Percentiles rank a stretch among this genome's conserved stretches.
phyloP scores from a whole-genome alignment of 2,888 invertebrate genomes.

The Chloroclysta siterata region DNA sequence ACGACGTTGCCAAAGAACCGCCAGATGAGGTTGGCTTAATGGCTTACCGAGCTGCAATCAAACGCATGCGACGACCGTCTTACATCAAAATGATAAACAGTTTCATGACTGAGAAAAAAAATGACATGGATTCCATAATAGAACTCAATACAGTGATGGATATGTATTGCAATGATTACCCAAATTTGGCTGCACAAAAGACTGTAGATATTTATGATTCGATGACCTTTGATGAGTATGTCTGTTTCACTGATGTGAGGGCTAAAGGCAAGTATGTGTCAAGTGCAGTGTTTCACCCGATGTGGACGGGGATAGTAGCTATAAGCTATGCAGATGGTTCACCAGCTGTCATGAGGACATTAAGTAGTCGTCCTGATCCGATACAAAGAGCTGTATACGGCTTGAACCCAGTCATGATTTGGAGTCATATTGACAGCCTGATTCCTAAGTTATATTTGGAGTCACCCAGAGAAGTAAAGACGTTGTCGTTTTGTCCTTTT shows the following conservation, averaged over 20 bases:
- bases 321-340: constrained; percentile 87
- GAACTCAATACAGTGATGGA: constrained; percentile 83
- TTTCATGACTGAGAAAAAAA: constrained; percentile 57
- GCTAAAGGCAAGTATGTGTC: constrained; percentile 88
- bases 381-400: constrained; percentile 85
- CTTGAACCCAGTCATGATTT: constrained; percentile 88
- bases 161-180: constrained; percentile 87
- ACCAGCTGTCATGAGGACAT: constrained; percentile 73
- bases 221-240: constrained; percentile 79
- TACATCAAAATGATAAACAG: constrained; percentile 66
- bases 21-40: constrained; percentile 65
- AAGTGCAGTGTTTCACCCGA: constrained; percentile 88
- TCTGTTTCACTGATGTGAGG: constrained; percentile 88
- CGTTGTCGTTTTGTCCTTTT: constrained; percentile 88
- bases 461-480: constrained; percentile 87
- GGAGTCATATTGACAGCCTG: constrained; percentile 90
- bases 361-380: constrained; percentile 71
- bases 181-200: constrained; percentile 71
- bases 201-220: constrained; percentile 62
- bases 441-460: constrained; percentile 89
- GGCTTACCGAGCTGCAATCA: constrained; percentile 62
- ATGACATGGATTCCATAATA: constrained; percentile 68
- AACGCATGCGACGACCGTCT: constrained; percentile 68
- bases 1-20: constrained; percentile 49
- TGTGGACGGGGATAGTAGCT: constrained; percentile 88